A percentile compares a stretch with the other conserved stretches of the same genome.
Evolutionary conservation across 2,797 vertebrate species (phyloP).

Genomic region (Vultur gryphus): DNA sequence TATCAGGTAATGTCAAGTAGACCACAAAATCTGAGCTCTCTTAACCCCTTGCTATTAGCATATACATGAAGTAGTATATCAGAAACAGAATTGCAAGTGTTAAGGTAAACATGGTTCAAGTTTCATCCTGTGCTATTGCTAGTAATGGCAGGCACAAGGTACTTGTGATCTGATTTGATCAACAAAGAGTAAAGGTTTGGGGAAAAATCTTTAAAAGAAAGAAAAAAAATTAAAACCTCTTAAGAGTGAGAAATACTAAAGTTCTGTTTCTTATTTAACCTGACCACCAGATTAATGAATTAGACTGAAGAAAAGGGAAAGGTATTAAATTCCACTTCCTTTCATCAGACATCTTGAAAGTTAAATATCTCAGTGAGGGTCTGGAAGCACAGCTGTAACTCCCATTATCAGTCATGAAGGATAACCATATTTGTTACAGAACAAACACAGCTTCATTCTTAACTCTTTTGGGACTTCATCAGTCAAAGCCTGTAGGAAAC

Average conservation of each 20-base stretch:
- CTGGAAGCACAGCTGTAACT: slow-evolving; percentile 13
- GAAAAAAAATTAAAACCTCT: neutral
- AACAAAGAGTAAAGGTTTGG: neutral
- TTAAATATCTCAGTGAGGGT: neutral
- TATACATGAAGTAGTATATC: neutral
- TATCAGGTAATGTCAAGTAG: slow-evolving; percentile 84
- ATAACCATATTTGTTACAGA: slow-evolving; percentile 1
- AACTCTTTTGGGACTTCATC: neutral
- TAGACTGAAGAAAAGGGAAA: neutral
- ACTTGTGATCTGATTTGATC: neutral
- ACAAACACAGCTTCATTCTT: neutral
- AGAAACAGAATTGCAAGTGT: neutral
- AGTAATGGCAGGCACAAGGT: neutral
- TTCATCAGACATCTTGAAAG: neutral
- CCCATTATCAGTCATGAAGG: neutral
- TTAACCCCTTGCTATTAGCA: neutral
- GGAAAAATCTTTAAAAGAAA: neutral
- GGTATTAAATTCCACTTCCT: slow-evolving; percentile 16
- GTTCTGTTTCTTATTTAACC: slow-evolving; percentile 14
- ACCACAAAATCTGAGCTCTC: neutral
- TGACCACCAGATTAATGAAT: neutral
- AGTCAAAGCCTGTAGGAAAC: neutral
- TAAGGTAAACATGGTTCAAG: neutral
- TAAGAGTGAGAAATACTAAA: neutral
- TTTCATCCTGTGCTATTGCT: neutral